Evolutionary conservation across 2,888 invertebrate species (phyloP), one percentile per base, ranked within the genome.

Genomic region (Zaprionus bogoriensis): DNA sequence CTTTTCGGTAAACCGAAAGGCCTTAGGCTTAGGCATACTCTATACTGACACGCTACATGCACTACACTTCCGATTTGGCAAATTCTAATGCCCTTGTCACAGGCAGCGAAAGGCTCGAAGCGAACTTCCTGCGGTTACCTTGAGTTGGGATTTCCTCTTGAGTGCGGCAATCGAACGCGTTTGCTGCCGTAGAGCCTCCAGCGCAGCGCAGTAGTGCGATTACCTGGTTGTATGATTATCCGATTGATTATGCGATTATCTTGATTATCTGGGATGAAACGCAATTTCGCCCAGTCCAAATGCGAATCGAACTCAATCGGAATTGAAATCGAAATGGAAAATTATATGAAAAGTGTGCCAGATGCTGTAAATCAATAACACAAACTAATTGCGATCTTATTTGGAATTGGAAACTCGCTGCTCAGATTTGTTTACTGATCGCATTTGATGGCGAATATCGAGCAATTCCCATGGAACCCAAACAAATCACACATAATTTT

Each of bases 111-210:
- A 17, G 17, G 32, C 17, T 14, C n/a, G n/a, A n/a, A n/a, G n/a
- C n/a, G n/a, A 36, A 36, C 19, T 28, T 45, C 32, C 25, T 17
- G 14, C 12, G 2, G 64, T 84, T 89, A 90, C 90, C 90, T 90
- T 90, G 90, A 89, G 84, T 80, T 90, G 89, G 66, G 90, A 90
- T 88, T 90, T 90, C 80, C 90, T 89, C 77, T 88, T 90, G 63
- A 90, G 95, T 91, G 95, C 95, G 92, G 95, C 95, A 92, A 96
- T 95, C 92, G 95, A 95, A 93, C 95, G 94, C 92, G 96, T 95
- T 92, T 95, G 95, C 89, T 94, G 94, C 92, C 95, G 94, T 93
- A 96, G 93, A 91, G 95, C 94, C 95, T 96, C 95, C 95, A 94
- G 94, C 42, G 67, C 83, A 67, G 27, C 41, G 22, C 38, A 39